Base-by-base conservation (phyloP, 1,140 invertebrate genomes). In the Bombus turneri region DNA sequence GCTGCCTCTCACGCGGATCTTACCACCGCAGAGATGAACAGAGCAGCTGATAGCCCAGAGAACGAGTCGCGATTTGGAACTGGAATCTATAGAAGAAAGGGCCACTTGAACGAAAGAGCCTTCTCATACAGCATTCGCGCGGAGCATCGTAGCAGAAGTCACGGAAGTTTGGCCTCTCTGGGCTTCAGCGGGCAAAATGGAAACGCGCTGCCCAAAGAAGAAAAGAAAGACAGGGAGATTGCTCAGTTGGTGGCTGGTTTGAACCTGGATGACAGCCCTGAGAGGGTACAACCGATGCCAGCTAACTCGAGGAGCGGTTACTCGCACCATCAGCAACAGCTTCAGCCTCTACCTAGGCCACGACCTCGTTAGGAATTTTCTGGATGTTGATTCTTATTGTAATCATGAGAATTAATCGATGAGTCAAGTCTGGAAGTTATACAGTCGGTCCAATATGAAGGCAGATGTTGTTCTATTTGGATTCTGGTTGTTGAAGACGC, bases 101-200 rank as follows among this genome's bases (percentile, higher is more conserved):
- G 98, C 1, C 98, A 99, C 92, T 94, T 99, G 79, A 99, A 99
- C 93, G 98, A 99, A 93, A 95, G 98, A 73, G 98, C 98, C 31
- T 99, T 99, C 93, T 98, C 98, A 25, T 98, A 99, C 94, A 98
- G 98, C 76, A 99, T 99, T 91, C 96, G 98, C 74, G 98, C 99
- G 92, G 98, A 99, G 93, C 98, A 99, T 93, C 96, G 98, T 74
- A 98, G 98, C 91, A 96, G 98, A 69, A 98, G 98, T 87, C 98
- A 98, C 94, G 98, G 98, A 73, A 98, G 98, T 73, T 95, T 99
- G 91, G 98, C 98, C 39, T 98, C 98, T 92, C 95, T 99, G 37
- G 95, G 95, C 12, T 95, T 95, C 86, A 94, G 91, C 62, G 92
- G 90, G 8, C 94, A 94, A 86, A 92, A 95, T 75, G 94, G 94